A percentile compares a stretch with the other conserved stretches of the same genome.
Evolutionary conservation across 2,113 vertebrate species (phyloP).

Genomic region (Eurypyga helias): DNA sequence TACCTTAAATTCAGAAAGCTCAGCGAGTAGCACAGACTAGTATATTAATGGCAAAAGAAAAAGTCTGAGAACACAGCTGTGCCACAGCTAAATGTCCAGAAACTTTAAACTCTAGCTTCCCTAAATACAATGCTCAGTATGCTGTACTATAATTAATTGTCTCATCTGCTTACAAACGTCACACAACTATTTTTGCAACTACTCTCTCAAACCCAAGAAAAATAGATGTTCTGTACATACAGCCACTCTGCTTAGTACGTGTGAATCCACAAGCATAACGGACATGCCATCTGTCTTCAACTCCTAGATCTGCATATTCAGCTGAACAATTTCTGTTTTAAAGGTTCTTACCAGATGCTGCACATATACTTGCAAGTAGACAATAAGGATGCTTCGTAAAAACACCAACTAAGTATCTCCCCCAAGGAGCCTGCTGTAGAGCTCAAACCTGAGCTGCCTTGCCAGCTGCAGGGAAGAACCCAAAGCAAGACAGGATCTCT

Average conservation of each 20-base stretch:
- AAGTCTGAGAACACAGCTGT: neutral
- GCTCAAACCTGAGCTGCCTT: neutral
- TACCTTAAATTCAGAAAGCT: neutral
- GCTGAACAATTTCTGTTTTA: neutral
- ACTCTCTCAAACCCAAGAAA: neutral
- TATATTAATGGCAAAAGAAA: neutral
- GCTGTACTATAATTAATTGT: neutral
- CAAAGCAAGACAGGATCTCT: neutral
- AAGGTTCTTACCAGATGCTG: neutral
- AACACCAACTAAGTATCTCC: neutral
- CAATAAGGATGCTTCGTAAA: neutral
- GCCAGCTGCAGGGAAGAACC: neutral
- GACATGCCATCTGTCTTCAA: neutral
- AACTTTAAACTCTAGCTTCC: neutral
- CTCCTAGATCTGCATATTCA: neutral
- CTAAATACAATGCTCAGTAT: neutral
- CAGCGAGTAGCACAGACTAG: neutral
- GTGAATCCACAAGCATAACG: neutral
- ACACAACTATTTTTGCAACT: neutral
- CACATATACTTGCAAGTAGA: neutral
- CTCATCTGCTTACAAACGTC: neutral
- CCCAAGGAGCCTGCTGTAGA: neutral
- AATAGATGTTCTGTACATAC: neutral
- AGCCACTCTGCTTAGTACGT: neutral
- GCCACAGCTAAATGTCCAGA: neutral